Base-by-base conservation (phyloP, 2,888 invertebrate species). In the Cheilosia soror region DNA sequence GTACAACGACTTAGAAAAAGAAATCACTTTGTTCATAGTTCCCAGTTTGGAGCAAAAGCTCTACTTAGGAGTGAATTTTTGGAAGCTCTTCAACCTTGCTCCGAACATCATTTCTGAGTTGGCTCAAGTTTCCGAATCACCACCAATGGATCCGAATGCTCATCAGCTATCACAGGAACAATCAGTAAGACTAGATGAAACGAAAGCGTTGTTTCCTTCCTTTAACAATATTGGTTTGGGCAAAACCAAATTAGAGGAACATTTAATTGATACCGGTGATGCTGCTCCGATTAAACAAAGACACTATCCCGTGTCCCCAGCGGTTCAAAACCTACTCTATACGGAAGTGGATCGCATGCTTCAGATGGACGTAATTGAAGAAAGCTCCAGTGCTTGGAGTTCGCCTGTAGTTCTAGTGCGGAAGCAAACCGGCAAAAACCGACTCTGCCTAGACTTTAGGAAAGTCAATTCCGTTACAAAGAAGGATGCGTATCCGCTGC, bases 381-480 rank as follows among this genome's bases (percentile, higher is more conserved):
- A 20, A 20, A 20, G 20, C 20, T 20, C 20, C 33, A 33, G 33
- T 33, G 33, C 33, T 33, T 33, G 33, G 33, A 33, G 33, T 7
- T 33, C 33, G 33, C 33, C 33, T 33, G 33, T 33, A 33, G 33
- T 33, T 33, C 33, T 33, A 33, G 33, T 33, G 33, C 33, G 33
- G 7, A 33, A 33, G 33, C 33, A 33, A 33, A 33, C 33, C 6
- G 33, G 33, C 7, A 33, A 33, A 33, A 33, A 33, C 33, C 7
- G 33, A 0, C 33, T 33, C 33, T 33, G 33, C 33, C 33, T 33
- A 33, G 33, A 33, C 33, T 33, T 33, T 33, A 33, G 33, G 27
- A 60, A 44, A 29, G 60, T 60, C 27, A 44, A 60, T 42, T 11
- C 3, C 27, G 60, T 60, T n/a, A 44, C 60, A 13, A 29, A 60